These are phyloP conservation scores for Montipora cactus DNA, from an alignment of 64 coral and sea anemone genomes.

Conservation along the genomic window DNA sequence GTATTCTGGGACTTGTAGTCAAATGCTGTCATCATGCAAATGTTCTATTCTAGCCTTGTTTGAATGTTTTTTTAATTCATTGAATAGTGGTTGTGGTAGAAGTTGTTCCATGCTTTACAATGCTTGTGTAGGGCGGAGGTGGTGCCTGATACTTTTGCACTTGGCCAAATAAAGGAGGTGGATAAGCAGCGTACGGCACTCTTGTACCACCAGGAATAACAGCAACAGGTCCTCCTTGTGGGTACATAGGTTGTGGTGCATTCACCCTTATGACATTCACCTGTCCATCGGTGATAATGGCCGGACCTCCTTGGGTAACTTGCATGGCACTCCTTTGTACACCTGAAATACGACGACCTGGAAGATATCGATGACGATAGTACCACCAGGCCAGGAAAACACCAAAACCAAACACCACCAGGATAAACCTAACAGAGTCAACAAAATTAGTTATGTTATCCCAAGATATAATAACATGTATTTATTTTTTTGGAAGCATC, in stretches of 20 bases:
- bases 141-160: not conserved
- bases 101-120: not conserved
- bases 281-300: not conserved
- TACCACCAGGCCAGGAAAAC: constrained; percentile 91
- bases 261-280: constrained; percentile 4
- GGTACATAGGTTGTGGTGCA: constrained; percentile 11
- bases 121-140: constrained; percentile 8
- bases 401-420: constrained; percentile 56
- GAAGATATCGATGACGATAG: constrained; percentile 88
- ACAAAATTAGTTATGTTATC: not conserved
- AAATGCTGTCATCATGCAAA: too few species aligned
- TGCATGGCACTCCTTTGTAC: not conserved
- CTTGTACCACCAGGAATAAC: not conserved
- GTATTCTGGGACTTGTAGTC: too few species aligned
- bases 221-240: not conserved
- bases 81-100: not conserved
- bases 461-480: too few species aligned
- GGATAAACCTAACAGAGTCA: constrained; percentile 68
- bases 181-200: not conserved
- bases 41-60: too few species aligned
- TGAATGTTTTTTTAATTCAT: not conserved
- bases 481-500: too few species aligned
- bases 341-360: constrained; percentile 35
- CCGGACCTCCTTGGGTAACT: not conserved
- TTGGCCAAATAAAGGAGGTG: not conserved